Base-by-base conservation (phyloP, 2,888 invertebrate genomes). In the Beris chalybata region DNA sequence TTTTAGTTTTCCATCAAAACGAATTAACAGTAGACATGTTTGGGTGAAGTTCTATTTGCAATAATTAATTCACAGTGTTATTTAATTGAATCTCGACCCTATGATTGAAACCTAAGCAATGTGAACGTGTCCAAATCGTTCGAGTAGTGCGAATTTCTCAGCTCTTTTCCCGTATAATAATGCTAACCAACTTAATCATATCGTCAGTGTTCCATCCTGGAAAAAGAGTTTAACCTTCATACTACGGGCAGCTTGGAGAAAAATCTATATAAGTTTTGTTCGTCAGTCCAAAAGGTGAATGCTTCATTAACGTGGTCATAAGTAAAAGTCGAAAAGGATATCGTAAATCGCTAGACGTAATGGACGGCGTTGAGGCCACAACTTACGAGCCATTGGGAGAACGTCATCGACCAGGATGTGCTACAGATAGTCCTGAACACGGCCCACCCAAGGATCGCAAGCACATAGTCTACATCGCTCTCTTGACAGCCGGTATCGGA, bases 401-500 rank as follows among this genome's bases (percentile, higher is more conserved):
- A 58, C 76, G 77, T 52, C 75, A 76, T 65, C 69, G 72, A 52
- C 57, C 68, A 32, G 67, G 76, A 68, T 76, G 76, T 67, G 76
- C 76, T 45, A 76, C 79, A 71, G 81, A 81, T 66, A 81, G 81
- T 72, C 81, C 81, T 43, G 81, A 80, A 70, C 71, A 77, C 53
- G 76, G 77, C 50, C 77, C 80, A 4, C 81, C 81, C 53, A 78
- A 78, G 73, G 81, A 81, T 74, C 78, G 77, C 9, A 74, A 77
- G 65, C 78, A 79, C 69, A 75, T 76, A 45, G 80, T 81, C 15
- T 81, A 81, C 68, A 71, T 81, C 71, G 79, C 81, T 11, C 72
- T 95, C 69, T 85, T 94, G 64, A 83, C 94, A 66, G 93, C 94
- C 32, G 95, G 95, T 13, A 89, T 92, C 71, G 95, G 95, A 52